These are phyloP conservation scores for Dipodomys stephensi DNA, from an alignment of 2,113 vertebrate genomes.

Conservation along the genomic window DNA sequence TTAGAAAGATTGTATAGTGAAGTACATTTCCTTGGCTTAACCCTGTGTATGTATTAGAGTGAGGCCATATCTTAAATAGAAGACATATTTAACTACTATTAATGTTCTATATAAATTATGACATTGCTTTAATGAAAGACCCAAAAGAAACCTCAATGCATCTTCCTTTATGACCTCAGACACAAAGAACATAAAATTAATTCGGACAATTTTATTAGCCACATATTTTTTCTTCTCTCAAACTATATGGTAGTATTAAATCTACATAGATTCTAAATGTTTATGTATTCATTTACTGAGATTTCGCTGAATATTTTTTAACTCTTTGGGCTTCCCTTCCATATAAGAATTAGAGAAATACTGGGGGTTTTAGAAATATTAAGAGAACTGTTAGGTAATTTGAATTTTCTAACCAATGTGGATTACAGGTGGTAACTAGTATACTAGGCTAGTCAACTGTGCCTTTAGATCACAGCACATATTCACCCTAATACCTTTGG, in stretches of 20 bases:
- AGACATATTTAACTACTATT: conserved; percentile 59
- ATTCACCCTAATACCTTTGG: not conserved
- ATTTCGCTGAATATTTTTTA: not conserved
- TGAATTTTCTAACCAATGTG: not conserved
- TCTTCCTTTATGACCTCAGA: conserved; percentile 54
- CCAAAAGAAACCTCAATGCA: conserved; percentile 57
- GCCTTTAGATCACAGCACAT: not conserved
- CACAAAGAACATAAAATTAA: conserved; percentile 65
- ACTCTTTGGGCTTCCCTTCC: not conserved
- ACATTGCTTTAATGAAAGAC: conserved; percentile 62
- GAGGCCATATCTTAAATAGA: conserved; percentile 64
- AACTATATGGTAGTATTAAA: conserved; percentile 61
- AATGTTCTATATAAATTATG: conserved; percentile 66
- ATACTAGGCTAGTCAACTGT: not conserved
- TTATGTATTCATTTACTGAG: conserved; percentile 61
- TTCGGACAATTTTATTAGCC: conserved; percentile 66
- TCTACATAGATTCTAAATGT: conserved; percentile 39
- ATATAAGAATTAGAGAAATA: not conserved
- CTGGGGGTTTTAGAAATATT: not conserved
- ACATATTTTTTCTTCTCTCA: conserved; percentile 61
- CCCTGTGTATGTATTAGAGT: not conserved
- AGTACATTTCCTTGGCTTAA: not conserved
- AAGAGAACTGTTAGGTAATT: not conserved
- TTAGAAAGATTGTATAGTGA: not conserved
- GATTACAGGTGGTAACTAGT: not conserved